These are phyloP conservation scores for Himalopsyche tibetana DNA, from an alignment of 2,888 invertebrate genomes.

Conservation along the genomic window DNA sequence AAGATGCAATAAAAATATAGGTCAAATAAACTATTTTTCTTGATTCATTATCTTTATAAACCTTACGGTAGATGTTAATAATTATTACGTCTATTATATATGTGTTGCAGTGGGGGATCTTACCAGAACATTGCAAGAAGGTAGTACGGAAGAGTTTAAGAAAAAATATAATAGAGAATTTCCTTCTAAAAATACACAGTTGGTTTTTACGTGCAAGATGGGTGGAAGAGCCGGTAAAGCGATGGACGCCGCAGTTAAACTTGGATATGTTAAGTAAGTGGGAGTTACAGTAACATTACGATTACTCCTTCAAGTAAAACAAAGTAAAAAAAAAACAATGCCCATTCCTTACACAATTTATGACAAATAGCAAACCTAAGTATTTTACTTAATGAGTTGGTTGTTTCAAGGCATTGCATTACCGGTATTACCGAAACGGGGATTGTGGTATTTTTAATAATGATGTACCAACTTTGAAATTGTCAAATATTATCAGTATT, in stretches of 20 bases:
- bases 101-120: conserved; percentile 76
- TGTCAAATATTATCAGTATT: too few species aligned
- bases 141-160: conserved; percentile 77
- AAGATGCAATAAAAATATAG: too few species aligned
- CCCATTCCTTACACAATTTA: too few species aligned
- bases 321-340: not conserved
- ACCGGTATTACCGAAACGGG: too few species aligned
- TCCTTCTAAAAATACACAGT: conserved; percentile 77
- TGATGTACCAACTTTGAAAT: too few species aligned
- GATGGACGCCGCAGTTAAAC: conserved; percentile 76
- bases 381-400: too few species aligned
- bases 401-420: too few species aligned
- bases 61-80: not conserved
- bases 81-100: not conserved
- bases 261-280: conserved; percentile 80
- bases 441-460: too few species aligned
- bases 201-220: conserved; percentile 84
- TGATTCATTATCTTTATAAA: not conserved
- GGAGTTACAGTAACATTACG: not conserved
- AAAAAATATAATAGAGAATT: conserved; percentile 77
- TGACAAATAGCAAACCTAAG: too few species aligned
- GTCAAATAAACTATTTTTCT: too few species aligned
- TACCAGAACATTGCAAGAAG: conserved; percentile 71
- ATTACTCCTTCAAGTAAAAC: not conserved
- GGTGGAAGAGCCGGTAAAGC: conserved; percentile 82